Base-by-base conservation (phyloP, 2,797 vertebrate genomes). In the Yasuhikotakia modesta region DNA sequence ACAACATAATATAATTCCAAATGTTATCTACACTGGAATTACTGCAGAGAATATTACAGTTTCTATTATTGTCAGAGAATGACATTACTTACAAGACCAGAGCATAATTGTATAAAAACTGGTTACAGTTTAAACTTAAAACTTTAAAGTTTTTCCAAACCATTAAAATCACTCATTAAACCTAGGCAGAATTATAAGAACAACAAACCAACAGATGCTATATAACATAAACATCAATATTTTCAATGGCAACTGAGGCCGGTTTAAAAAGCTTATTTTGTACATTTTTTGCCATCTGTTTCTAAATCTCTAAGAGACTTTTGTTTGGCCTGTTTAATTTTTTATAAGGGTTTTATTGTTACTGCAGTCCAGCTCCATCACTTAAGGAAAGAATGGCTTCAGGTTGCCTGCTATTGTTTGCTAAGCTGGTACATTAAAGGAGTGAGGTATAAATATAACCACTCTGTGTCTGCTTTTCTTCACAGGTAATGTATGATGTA, bases 401-500 rank as follows among this genome's bases (percentile, higher is more conserved):
- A 60, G 57, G 12, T 22, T 22, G 52, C 2, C 5, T 58, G 58
- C 27, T 32, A 61, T 61, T 61, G 14, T 61, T n/a, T 58, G 57
- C 57, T 27, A 61, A 19, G 3, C 53, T 14, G 70, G 3, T 13
- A 17, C 43, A 5, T 71, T 66, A 12, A 22, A 45, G 64, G 21
- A 48, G 16, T 61, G 22, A n/a, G 32, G 13, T 16, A 17, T 39
- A 43, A 52, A 81, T 72, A 13, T 64, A 27, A 71, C 53, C n/a
- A 66, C 7, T 32, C 16, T 73, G 14, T 65, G 21, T 71, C 48
- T 74, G 10, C 21, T 63, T 78, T 71, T 79, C 35, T 55, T 61
- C 30, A n/a, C n/a, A 87, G 84, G 82, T 84, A 10, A 76, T 79
- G 58, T 83, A 85, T 66, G 73, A 84, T 53, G 53, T 82, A 48